Evolutionary conservation across 2,888 invertebrate genomes (phyloP), one percentile per base, ranked within the genome.

Genomic region (Polietes domitor): DNA sequence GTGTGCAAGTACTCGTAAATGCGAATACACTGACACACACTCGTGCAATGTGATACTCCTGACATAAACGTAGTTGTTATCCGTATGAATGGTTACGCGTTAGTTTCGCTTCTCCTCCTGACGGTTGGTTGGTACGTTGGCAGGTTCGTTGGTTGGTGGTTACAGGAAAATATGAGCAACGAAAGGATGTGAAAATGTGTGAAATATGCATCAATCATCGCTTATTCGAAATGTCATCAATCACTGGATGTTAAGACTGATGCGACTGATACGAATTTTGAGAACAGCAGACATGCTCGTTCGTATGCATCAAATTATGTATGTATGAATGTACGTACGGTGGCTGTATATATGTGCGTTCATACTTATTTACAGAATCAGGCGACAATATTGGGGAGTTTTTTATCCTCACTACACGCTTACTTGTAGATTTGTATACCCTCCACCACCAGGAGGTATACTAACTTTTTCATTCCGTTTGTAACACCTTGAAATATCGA

Each of bases 161-260:
- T 70, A 79, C 58, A 63, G 50, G 70, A 55, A 65, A 79, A 68
- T 68, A 68, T 68, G 68, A 68, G 37, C 68, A 43, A 43, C 58
- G 58, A 79, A 78, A 73, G 84, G 76, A 78, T 75, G 80, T 53
- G 71, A 81, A 88, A 87, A 88, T 89, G 89, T 90, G 90, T 89
- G 88, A 89, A 88, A 88, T 87, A 89, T 89, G 89, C 91, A 91
- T 90, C 90, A 91, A 91, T 90, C 90, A 90, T 90, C 88, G 90
- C 90, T 90, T 89, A 90, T 90, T 89, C 88, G 90, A 89, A 88
- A 90, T 89, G 90, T 89, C 91, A 91, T 90, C 90, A 90, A 90
- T 90, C 90, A 90, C 87, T 87, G 88, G 81, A 73, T 76, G 75
- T 84, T 84, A 81, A 89, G 86, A 89, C 87, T 86, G 86, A 88